Base-by-base conservation (phyloP, 2,797 vertebrate species). In the Pyrocephalus nanus region DNA sequence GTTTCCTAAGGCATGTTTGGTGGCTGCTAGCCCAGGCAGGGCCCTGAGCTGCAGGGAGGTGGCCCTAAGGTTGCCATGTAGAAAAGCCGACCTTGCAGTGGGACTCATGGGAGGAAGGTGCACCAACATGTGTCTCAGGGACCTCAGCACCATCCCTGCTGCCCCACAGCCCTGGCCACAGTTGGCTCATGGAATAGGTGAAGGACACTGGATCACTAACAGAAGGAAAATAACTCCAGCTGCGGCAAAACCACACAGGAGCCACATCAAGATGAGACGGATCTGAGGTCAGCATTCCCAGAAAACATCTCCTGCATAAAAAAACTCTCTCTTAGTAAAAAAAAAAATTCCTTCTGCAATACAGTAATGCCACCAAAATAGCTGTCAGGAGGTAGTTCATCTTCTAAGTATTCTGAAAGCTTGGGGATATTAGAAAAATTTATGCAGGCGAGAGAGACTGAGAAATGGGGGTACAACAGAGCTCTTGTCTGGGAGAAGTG, bases 251-350 rank as follows among this genome's bases (percentile, higher is more conserved):
- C 23, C 67, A 47, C 43, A 5, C 27, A 75, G 76, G 29, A 91
- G 34, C 36, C 51, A 47, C 66, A 26, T 3, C 36, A 78, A 38
- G 29, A 54, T 6, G 36, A 84, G 53, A 76, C 0, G 1, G 58
- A 58, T 51, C 34, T 67, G 72, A 96, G 62, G 48, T 86, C 93
- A 92, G 42, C 53, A 42, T 87, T 79, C 55, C 71, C 48, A 78
- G 84, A 79, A 92, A 93, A 87, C 20, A 91, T 57, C 38, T 86
- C 58, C 50, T 3, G 15, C 18, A 27, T 13, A 58, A 73, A 90
- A 84, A 54, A 12, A 1, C 3, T 15, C 13, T 36, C 19, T 55
- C 30, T 53, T 55, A 42, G 32, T n/a, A 40, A 67, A n/a, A 17
- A 47, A 38, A 40, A 73, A 11, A 45, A 18, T 12, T 18, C 32